A percentile compares a stretch with the other conserved stretches of the same genome.
phyloP scores from a whole-genome alignment of 1,140 invertebrate genomes.

The Pseudomyrmex cubaensis region DNA sequence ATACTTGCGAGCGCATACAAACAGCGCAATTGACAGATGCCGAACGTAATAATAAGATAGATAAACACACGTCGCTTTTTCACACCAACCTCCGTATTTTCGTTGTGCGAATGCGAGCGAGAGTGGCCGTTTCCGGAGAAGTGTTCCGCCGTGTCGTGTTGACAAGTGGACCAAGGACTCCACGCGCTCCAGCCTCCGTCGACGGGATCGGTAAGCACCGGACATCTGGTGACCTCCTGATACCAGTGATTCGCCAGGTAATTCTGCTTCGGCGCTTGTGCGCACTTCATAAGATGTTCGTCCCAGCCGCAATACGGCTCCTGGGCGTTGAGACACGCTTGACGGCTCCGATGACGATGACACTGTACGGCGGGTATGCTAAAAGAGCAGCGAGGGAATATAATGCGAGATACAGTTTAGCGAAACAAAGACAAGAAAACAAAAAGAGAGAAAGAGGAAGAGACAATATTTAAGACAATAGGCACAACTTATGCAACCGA shows the following conservation, averaged over 20 bases:
- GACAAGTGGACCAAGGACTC: slow-evolving; percentile 83
- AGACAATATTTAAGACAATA: not conserved
- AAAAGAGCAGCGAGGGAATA: not conserved
- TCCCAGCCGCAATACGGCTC: slow-evolving; percentile 99
- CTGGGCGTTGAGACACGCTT: slow-evolving; percentile 92
- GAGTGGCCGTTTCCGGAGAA: slow-evolving; percentile 61
- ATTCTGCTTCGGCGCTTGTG: slow-evolving; percentile 88
- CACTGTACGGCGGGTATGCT: slow-evolving; percentile 92
- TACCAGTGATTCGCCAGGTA: slow-evolving; percentile 88
- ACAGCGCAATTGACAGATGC: not conserved
- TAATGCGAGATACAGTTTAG: slow-evolving; percentile 19
- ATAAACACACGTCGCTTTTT: too few species aligned
- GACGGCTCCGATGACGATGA: slow-evolving; percentile 88
- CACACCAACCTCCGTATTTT: slow-evolving; percentile 69
- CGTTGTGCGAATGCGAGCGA: slow-evolving; percentile 63
- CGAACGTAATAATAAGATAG: slow-evolving; percentile 1
- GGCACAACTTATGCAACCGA: not conserved
- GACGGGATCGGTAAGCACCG: slow-evolving; percentile 87
- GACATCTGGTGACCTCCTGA: slow-evolving; percentile 89
- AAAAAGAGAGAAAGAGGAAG: not conserved
- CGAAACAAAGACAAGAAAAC: not conserved
- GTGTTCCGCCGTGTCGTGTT: slow-evolving; percentile 84
- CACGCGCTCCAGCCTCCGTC: slow-evolving; percentile 88
- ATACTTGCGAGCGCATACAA: not conserved
- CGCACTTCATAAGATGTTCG: slow-evolving; percentile 89